Conservation (phyloP, 2,888 invertebrate species). For the Volucella inflata region DNA sequence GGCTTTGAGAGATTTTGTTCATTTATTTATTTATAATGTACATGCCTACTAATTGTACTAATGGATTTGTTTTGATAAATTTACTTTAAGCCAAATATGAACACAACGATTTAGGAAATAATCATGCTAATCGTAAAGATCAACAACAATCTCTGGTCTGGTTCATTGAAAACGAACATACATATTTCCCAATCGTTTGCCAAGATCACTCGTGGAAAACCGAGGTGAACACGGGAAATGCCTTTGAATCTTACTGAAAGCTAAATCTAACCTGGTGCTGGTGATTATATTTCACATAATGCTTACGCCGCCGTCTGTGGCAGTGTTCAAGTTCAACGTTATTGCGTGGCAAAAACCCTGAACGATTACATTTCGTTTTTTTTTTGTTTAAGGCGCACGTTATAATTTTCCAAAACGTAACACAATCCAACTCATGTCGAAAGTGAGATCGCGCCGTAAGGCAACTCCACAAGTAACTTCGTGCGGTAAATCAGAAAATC, state of each 20-base stretch:
- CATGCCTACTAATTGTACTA: constrained; percentile 35
- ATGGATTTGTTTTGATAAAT: constrained; percentile 43
- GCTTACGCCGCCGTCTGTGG: constrained; percentile 4
- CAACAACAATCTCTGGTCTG: background rate
- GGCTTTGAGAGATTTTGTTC: background rate
- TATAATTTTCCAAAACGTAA: constrained; percentile 64
- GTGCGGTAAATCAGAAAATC: constrained; percentile 50
- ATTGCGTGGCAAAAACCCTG: constrained; percentile 62
- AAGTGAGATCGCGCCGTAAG: constrained; percentile 42
- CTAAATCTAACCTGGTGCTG: constrained; percentile 31
- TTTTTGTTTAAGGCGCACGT: constrained; percentile 43
- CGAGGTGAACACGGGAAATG: constrained; percentile 44
- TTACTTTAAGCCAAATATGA: constrained; percentile 2
- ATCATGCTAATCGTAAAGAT: constrained; percentile 15
- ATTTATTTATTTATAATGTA: constrained; percentile 22
- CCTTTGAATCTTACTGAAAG: constrained; percentile 29
- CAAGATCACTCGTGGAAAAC: constrained; percentile 38
- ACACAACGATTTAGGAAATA: constrained; percentile 1
- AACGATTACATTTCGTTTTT: constrained; percentile 29
- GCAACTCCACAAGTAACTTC: constrained; percentile 38
- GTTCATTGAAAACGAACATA: background rate
- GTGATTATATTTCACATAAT: constrained; percentile 49
- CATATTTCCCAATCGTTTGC: constrained; percentile 20
- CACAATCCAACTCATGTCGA: constrained; percentile 55
- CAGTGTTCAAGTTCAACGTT: constrained; percentile 69